These are phyloP conservation scores for Limnephilus lunatus DNA, from an alignment of 2,888 invertebrate genomes.

Conservation along the genomic window DNA sequence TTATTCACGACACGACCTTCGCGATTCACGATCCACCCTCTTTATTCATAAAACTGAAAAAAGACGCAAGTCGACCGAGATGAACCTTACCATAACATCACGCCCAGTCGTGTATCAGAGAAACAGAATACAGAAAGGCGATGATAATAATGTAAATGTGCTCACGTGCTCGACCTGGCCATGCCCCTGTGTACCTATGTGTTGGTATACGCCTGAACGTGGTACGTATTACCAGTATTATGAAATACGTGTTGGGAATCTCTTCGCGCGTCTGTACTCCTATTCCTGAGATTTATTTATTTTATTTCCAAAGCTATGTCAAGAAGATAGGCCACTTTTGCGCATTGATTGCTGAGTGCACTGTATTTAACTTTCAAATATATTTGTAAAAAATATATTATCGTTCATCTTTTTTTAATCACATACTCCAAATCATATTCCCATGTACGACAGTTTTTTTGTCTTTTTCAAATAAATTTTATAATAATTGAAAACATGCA, in stretches of 20 bases:
- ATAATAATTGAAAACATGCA: neutral
- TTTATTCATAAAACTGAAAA: slow-evolving; percentile 64
- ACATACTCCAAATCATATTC: neutral
- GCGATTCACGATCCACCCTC: slow-evolving; percentile 37
- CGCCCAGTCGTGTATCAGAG: slow-evolving; percentile 63
- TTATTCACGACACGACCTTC: slow-evolving; percentile 60
- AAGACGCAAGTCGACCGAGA: slow-evolving; percentile 55
- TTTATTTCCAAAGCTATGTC: slow-evolving; percentile 55
- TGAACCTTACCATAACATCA: slow-evolving; percentile 63
- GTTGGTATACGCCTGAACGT: slow-evolving; percentile 53
- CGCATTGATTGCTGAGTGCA: slow-evolving; percentile 17
- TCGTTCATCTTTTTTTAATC: neutral
- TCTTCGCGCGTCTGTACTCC: slow-evolving; percentile 63
- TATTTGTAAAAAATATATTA: neutral
- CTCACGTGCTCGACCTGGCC: slow-evolving; percentile 65
- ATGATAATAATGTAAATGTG: slow-evolving; percentile 66
- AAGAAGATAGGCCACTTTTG: slow-evolving; percentile 15
- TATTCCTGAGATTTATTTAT: slow-evolving; percentile 64
- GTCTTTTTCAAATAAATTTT: neutral
- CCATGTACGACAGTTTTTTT: neutral
- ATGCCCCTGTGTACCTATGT: slow-evolving; percentile 44
- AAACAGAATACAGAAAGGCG: slow-evolving; percentile 64
- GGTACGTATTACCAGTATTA: slow-evolving; percentile 65
- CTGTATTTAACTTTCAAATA: neutral
- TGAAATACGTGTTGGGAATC: slow-evolving; percentile 68